Conservation (phyloP, 2,113 vertebrate genomes). For the Melanotaenia duboulayi region DNA sequence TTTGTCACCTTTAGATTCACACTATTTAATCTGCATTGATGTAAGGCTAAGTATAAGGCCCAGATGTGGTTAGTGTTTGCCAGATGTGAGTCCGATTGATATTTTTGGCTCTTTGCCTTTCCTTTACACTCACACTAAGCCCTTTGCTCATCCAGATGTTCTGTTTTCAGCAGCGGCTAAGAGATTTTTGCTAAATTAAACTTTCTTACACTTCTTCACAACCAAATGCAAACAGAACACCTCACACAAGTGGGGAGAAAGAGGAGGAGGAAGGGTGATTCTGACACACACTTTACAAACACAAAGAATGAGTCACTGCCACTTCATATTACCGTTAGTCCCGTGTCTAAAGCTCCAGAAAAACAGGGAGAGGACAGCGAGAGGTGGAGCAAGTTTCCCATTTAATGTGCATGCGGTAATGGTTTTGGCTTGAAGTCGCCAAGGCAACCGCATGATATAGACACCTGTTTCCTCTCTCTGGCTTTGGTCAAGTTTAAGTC, state of each 20-base stretch:
- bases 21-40: slow-evolving; percentile 23
- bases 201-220: slow-evolving; percentile 54
- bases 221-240: slow-evolving; percentile 50
- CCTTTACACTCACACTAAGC: slow-evolving; percentile 26
- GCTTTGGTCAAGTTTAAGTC: background rate
- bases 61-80: slow-evolving; percentile 52
- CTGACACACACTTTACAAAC: slow-evolving; percentile 4
- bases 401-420: slow-evolving; percentile 13
- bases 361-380: slow-evolving; percentile 4
- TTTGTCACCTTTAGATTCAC: slow-evolving; percentile 16
- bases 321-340: slow-evolving; percentile 57
- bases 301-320: slow-evolving; percentile 54
- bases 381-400: slow-evolving; percentile 23
- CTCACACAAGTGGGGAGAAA: slow-evolving; percentile 16
- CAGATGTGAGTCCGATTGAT: slow-evolving; percentile 65
- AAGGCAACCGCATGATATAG: slow-evolving; percentile 39
- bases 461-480: slow-evolving; percentile 32
- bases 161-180: slow-evolving; percentile 46
- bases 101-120: slow-evolving; percentile 48
- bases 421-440: slow-evolving; percentile 32
- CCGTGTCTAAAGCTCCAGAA: slow-evolving; percentile 34
- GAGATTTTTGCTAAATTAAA: slow-evolving; percentile 47
- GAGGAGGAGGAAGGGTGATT: background rate
- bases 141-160: slow-evolving; percentile 73
- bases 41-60: slow-evolving; percentile 43